phyloP scores from a whole-genome alignment of 2,113 vertebrate species.

The Semicossyphus pulcher region DNA sequence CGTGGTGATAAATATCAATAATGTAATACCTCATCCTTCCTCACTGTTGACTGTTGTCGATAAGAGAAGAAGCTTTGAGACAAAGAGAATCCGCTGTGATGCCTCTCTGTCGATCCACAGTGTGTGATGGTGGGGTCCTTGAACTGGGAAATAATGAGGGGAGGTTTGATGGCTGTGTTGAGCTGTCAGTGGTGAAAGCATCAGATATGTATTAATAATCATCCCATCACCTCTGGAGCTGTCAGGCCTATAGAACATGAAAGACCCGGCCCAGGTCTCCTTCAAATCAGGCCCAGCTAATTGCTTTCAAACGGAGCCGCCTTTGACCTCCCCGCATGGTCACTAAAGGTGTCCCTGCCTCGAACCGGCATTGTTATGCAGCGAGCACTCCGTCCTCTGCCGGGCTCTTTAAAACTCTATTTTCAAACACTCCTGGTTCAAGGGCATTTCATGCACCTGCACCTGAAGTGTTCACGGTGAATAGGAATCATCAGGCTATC shows the following conservation, averaged over 20 bases:
- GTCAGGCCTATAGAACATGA: constrained; percentile 69
- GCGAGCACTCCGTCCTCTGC: constrained; percentile 52
- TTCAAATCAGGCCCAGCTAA: constrained; percentile 71
- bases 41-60: constrained; percentile 7
- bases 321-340: constrained; percentile 72
- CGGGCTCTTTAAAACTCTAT: constrained; percentile 54
- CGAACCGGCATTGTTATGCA: constrained; percentile 68
- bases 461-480: constrained; percentile 33
- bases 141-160: constrained; percentile 71
- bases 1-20: no score
- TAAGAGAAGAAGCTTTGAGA: constrained; percentile 9
- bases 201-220: constrained; percentile 73
- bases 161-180: constrained; percentile 46
- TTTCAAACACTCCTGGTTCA: constrained; percentile 64
- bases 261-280: constrained; percentile 46
- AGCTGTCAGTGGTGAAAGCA: constrained; percentile 59
- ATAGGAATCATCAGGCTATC: constrained; percentile 44
- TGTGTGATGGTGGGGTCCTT: constrained; percentile 50
- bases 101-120: constrained; percentile 40
- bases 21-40: no score
- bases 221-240: constrained; percentile 62
- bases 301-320: constrained; percentile 74
- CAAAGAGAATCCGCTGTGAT: constrained; percentile 35
- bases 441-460: constrained; percentile 53
- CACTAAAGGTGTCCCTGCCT: constrained; percentile 66